Base-by-base conservation (phyloP, 1,140 invertebrate species). In the Leptinotarsa lineolata region DNA sequence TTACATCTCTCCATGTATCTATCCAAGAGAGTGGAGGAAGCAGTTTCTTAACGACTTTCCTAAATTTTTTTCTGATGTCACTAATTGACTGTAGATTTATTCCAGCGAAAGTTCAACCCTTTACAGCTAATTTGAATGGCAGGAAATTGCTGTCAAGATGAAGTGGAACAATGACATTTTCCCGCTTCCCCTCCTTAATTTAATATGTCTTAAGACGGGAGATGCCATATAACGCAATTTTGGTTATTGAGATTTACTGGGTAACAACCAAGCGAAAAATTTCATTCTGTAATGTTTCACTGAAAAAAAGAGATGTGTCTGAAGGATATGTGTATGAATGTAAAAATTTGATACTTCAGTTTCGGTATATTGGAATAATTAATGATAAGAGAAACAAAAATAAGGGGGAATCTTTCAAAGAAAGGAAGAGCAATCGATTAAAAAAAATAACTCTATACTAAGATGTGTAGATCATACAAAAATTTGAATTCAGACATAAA, bases 181-280 rank as follows among this genome's bases (percentile, higher is more conserved):
- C 4, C 20, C n/a, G 61, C 13, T 30, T 64, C 61, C 24, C 61
- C 13, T 64, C 21, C 15, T 20, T 64, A 64, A 64, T 64, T 64
- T 64, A 64, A 64, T 21, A 22, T 21, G 21, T 64, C 61, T 64
- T 13, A 21, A 30, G 21, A 16, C n/a, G 21, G 61, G 21, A 21
- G 61, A 22, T 64, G 61, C 21, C 21, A 22, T 64, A 64, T 64
- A 30, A 64, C 61, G 61, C 61, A 24, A 64, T 64, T 64, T 16
- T 30, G 24, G 20, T 64, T 64, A 64, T 64, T 64, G 61, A 64
- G 24, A 54, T 54, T 54, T 18, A 39, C 30, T 39, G 30, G 30
- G 30, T 39, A 39, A 39, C 30, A 11, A 39, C 30, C 11, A 39
- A 39, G 30, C 30, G 8, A 39, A 39, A 11, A 39, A 39, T 39